Percentiles rank a stretch among this genome's conserved stretches.
Evolutionary conservation across 1,140 invertebrate species (phyloP).

Genomic region (Magallana gigas): DNA sequence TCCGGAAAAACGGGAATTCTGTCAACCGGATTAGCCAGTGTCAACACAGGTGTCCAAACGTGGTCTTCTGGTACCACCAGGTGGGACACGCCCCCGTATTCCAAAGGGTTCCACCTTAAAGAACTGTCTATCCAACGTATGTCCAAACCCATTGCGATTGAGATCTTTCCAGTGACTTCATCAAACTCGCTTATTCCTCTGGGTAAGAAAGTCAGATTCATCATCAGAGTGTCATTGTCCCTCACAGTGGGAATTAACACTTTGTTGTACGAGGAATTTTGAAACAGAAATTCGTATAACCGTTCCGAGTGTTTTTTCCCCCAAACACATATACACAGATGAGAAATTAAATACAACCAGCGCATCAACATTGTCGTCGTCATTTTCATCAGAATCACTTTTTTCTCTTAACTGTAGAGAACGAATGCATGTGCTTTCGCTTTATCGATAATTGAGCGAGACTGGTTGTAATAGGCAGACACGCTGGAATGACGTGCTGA

Average conservation of each 20-base stretch:
- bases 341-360: neutral
- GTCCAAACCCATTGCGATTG: conserved; percentile 36
- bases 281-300: neutral
- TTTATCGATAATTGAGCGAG: neutral
- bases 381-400: too few relatives aligned
- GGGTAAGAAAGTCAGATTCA: conserved; percentile 33
- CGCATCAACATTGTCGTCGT: neutral
- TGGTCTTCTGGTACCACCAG: conserved; percentile 19
- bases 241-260: neutral
- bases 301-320: neutral
- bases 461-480: neutral
- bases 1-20: conserved; percentile 1
- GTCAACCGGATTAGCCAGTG: conserved; percentile 36
- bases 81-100: conserved; percentile 18
- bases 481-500: neutral
- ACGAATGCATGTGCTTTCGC: neutral
- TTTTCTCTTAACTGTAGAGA: neutral
- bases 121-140: conserved; percentile 40
- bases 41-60: conserved; percentile 48
- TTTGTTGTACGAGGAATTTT: conserved; percentile 3
- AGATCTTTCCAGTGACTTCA: conserved; percentile 43
- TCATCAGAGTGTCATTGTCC: neutral
- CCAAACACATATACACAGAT: neutral
- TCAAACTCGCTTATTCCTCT: conserved; percentile 49
- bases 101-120: conserved; percentile 39